A percentile compares a stretch with the other conserved stretches of the same genome.
phyloP scores from a whole-genome alignment of 2,888 invertebrate species.

The Helobdella robusta region DNA sequence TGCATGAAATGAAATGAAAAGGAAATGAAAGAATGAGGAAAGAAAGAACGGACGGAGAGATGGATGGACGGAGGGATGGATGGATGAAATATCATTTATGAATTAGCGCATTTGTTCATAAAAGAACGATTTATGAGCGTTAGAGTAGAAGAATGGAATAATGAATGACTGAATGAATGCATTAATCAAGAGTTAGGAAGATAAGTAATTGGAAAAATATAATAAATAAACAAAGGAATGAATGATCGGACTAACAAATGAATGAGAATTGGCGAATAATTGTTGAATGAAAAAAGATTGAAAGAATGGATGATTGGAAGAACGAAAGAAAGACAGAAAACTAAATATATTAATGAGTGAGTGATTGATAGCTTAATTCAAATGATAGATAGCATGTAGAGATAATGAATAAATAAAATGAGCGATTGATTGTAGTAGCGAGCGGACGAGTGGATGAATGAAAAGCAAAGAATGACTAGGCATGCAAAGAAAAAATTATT shows the following conservation, averaged over 20 bases:
- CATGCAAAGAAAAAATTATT: no score
- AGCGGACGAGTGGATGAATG: not conserved
- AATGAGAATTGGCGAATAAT: no score
- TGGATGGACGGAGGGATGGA: conserved; percentile 13
- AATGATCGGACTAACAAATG: no score
- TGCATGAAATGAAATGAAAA: conserved; percentile 3
- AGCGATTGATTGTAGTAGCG: not conserved
- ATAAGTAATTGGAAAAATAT: no score
- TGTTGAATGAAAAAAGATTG: no score
- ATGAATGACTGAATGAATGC: not conserved
- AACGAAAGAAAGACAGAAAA: not conserved
- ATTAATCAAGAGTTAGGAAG: no score
- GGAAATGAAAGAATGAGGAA: not conserved
- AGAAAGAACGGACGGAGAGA: not conserved
- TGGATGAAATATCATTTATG: not conserved
- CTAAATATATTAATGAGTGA: not conserved
- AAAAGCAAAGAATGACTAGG: no score
- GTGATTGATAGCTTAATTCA: not conserved
- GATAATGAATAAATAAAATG: no score
- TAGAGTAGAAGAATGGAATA: not conserved
- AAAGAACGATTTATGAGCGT: not conserved
- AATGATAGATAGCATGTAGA: not conserved
- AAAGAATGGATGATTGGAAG: not conserved
- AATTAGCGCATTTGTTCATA: not conserved
- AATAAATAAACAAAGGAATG: no score